Evolutionary conservation across 2,113 vertebrate species (phyloP), one percentile per base, ranked within the genome.

Genomic region (Pachycephala philippinensis): DNA sequence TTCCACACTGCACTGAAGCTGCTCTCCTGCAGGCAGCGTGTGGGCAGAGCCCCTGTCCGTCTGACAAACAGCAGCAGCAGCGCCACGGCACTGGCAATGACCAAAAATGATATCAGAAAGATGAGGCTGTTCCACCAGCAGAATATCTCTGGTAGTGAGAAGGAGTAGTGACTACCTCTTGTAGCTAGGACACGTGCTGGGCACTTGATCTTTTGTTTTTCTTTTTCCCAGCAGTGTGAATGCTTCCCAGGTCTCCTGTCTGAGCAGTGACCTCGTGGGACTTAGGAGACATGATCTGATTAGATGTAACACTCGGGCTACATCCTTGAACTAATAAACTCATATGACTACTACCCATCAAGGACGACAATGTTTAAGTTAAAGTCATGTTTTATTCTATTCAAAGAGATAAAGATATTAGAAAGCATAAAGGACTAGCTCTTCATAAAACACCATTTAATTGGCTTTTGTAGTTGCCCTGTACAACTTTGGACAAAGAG

Each of bases 21-120:
- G 56, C 63, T 44, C 52, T 52, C 7, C 37, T 69, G n/a, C 18
- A 37, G 56, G 60, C 60, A 86, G 65, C 13, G 2, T 3, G 30
- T 31, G 37, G 33, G 24, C 44, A 69, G 59, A 40, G 52, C 7
- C 49, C 0, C 1, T 14, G 33, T 45, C 35, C 3, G 0, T 26
- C 57, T 69, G 54, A 65, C 42, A 71, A 45, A 75, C 63, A 89
- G 66, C 63, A 89, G 52, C 56, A 72, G 39, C 53, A 71, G 23
- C 12, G 22, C 31, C 40, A 37, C 0, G 1, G 31, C 27, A 33
- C 33, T 49, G 56, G 6, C 15, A 56, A 23, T 31, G 56, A 66
- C 61, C 60, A n/a, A 54, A 89, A 68, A 21, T 11, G 1, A 59
- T 28, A 39, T 78, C 33, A 56, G 52, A 87, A 74, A 57, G 54